phyloP scores from a whole-genome alignment of 2,797 vertebrate genomes.

The Silurus aristotelis region DNA sequence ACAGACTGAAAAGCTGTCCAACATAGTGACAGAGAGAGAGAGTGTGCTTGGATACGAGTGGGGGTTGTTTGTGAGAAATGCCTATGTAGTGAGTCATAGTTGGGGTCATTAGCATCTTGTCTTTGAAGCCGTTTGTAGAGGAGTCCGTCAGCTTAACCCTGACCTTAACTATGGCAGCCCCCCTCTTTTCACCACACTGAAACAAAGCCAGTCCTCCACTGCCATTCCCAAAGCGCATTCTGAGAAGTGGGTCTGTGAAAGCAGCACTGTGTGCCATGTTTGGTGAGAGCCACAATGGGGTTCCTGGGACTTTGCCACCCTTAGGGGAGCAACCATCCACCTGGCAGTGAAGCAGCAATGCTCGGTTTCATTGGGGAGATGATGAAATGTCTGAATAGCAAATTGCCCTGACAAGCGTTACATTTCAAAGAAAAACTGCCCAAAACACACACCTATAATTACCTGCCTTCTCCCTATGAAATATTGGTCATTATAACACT shows the following conservation, averaged over 20 bases:
- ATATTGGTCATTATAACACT: neutral
- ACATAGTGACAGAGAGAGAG: slow-evolving; percentile 21
- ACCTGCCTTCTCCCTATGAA: slow-evolving; percentile 28
- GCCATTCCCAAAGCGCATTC: slow-evolving; percentile 49
- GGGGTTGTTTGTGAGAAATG: slow-evolving; percentile 65
- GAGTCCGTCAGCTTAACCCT: slow-evolving; percentile 76
- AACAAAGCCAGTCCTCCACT: slow-evolving; percentile 70
- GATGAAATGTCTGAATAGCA: slow-evolving; percentile 45
- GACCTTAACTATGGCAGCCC: slow-evolving; percentile 66
- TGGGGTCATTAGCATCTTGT: slow-evolving; percentile 73
- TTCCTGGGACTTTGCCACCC: slow-evolving; percentile 52
- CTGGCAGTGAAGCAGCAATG: slow-evolving; percentile 38
- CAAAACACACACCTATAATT: slow-evolving; percentile 39
- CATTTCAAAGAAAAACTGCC: slow-evolving; percentile 32
- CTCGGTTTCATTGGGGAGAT: slow-evolving; percentile 42
- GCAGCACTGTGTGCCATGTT: slow-evolving; percentile 55
- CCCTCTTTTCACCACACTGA: slow-evolving; percentile 66
- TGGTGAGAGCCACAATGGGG: slow-evolving; percentile 54
- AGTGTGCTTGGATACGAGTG: slow-evolving; percentile 10
- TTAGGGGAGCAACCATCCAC: slow-evolving; percentile 43
- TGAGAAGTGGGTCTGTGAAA: slow-evolving; percentile 53
- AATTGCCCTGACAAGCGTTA: slow-evolving; percentile 56
- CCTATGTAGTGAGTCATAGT: slow-evolving; percentile 75
- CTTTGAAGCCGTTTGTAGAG: slow-evolving; percentile 67
- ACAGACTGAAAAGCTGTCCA: slow-evolving; percentile 39